A percentile compares a stretch with the other conserved stretches of the same genome.
Evolutionary conservation across 2,113 vertebrate genomes (phyloP).

Genomic region (Tragelaphus imberbis): DNA sequence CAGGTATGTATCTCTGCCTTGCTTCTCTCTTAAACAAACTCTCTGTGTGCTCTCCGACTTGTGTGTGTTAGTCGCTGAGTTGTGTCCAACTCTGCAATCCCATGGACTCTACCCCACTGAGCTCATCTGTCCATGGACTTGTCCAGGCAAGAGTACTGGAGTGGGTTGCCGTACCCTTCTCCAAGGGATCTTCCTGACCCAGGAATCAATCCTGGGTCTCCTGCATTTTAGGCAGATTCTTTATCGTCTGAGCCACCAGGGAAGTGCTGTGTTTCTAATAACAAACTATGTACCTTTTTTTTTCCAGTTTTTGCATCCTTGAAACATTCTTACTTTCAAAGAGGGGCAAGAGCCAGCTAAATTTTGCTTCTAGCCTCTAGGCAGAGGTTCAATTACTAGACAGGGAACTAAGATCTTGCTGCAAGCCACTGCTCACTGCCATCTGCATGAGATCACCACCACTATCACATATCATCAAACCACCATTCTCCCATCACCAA

Average conservation of each 20-base stretch:
- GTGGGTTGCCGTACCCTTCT: neutral
- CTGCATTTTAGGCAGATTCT: neutral
- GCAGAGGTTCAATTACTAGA: neutral
- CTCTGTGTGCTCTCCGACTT: neutral
- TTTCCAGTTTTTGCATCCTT: neutral
- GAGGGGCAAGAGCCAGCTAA: neutral
- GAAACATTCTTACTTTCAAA: neutral
- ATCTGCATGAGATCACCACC: neutral
- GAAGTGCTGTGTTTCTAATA: neutral
- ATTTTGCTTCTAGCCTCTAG: neutral
- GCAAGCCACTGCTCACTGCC: neutral
- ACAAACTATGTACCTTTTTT: neutral
- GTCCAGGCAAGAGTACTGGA: neutral
- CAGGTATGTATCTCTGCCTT: neutral
- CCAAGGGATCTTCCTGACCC: neutral
- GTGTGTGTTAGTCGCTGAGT: neutral
- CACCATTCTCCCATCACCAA: neutral
- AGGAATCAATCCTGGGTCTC: neutral
- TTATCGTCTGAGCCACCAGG: neutral
- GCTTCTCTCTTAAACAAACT: neutral
- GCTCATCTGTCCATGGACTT: neutral
- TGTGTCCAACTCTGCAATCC: neutral
- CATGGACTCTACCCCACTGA: neutral
- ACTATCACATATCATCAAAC: neutral
- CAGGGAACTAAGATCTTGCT: neutral